A percentile compares a stretch with the other conserved stretches of the same genome.
These are phyloP conservation scores for Xerus rutilus DNA, from an alignment of 2,797 vertebrate genomes.

Conservation along the genomic window DNA sequence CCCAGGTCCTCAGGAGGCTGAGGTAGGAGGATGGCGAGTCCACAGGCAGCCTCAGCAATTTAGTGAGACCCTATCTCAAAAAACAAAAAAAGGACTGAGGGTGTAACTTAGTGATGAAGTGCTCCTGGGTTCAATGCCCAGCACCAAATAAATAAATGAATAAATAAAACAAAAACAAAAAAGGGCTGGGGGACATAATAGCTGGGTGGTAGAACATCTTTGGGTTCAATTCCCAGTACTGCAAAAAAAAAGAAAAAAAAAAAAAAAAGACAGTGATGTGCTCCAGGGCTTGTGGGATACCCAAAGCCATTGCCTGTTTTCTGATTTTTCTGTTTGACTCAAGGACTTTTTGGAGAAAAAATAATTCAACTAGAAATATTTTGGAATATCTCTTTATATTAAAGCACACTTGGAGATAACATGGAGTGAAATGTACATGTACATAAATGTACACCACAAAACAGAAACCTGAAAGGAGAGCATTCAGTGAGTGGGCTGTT, in stretches of 20 bases:
- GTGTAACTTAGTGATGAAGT: background rate
- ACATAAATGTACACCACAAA: background rate
- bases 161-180: too few species aligned
- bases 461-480: background rate
- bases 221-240: background rate
- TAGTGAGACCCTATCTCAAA: background rate
- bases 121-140: background rate
- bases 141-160: too few species aligned
- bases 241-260: too few species aligned
- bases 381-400: background rate
- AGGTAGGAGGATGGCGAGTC: background rate
- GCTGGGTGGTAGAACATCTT: too few species aligned
- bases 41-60: background rate
- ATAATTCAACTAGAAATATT: conserved; percentile 6
- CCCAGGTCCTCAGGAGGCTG: background rate
- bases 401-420: background rate
- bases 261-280: background rate
- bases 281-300: rapidly evolving
- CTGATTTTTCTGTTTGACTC: background rate
- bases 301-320: background rate
- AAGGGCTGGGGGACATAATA: too few species aligned
- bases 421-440: background rate
- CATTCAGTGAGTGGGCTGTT: background rate
- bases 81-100: background rate
- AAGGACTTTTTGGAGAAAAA: background rate